Percentiles rank a stretch among this genome's conserved stretches.
Evolutionary conservation across 2,888 invertebrate species (phyloP).

Genomic region (Stegophylla sp.): DNA sequence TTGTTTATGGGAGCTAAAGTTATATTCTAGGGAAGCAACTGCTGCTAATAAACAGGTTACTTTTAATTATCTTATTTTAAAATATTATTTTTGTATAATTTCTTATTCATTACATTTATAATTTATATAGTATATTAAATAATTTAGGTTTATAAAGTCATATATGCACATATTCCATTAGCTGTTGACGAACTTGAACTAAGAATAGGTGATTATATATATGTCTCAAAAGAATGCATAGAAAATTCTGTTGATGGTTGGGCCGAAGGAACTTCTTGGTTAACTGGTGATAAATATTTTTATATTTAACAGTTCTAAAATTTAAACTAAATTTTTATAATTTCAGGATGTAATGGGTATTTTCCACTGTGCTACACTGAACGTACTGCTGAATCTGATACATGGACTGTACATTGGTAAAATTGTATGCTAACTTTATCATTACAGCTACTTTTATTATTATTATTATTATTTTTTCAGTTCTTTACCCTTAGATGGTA

Average conservation of each 20-base stretch:
- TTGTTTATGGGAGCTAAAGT: slow-evolving; percentile 81
- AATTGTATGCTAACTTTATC: neutral
- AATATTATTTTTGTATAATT: slow-evolving; percentile 2
- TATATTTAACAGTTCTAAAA: neutral
- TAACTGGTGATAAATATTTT: slow-evolving; percentile 69
- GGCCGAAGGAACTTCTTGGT: slow-evolving; percentile 85
- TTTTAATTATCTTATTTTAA: neutral
- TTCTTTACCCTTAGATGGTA: slow-evolving; percentile 32
- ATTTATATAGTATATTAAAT: neutral
- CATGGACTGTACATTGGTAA: slow-evolving; percentile 83
- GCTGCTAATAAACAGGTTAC: slow-evolving; percentile 74
- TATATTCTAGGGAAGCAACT: slow-evolving; percentile 85
- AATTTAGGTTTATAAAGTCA: slow-evolving; percentile 77
- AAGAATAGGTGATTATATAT: slow-evolving; percentile 84
- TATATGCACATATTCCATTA: slow-evolving; percentile 77
- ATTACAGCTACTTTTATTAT: slow-evolving; percentile 29
- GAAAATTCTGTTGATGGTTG: slow-evolving; percentile 82
- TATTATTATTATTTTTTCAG: slow-evolving; percentile 44
- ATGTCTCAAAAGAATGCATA: slow-evolving; percentile 77
- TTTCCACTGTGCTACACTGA: slow-evolving; percentile 83
- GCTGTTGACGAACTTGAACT: slow-evolving; percentile 85
- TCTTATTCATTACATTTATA: neutral
- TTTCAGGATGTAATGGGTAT: slow-evolving; percentile 74
- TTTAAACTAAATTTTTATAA: slow-evolving; percentile 4
- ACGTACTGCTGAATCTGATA: slow-evolving; percentile 85